Evolutionary conservation across 2,113 vertebrate species (phyloP).

Genomic region (Narcine bancroftii): DNA sequence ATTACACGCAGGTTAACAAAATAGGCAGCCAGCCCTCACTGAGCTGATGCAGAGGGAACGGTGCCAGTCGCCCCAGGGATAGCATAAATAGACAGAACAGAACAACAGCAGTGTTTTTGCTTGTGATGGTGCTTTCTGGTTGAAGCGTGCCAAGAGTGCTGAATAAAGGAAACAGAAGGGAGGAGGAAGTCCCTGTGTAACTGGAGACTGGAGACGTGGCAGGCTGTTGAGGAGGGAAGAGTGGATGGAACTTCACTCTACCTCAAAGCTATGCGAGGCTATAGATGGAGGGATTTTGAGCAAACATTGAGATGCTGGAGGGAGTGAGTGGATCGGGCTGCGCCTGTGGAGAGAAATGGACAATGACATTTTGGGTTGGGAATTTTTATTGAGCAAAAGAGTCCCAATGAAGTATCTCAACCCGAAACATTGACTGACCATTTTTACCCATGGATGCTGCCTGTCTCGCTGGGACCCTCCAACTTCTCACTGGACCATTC

Average conservation of each 20-base stretch:
- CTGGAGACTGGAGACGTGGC: too few species aligned
- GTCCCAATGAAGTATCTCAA: too few species aligned
- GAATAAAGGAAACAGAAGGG: neutral
- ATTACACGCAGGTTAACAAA: conserved; percentile 13
- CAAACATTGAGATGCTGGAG: too few species aligned
- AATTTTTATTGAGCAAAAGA: too few species aligned
- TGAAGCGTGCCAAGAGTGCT: neutral
- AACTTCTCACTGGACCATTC: too few species aligned
- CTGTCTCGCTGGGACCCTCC: too few species aligned
- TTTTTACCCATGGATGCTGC: too few species aligned
- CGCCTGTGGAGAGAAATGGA: too few species aligned
- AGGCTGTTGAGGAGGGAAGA: neutral
- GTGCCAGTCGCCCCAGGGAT: neutral
- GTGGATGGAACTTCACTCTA: neutral
- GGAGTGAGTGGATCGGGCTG: too few species aligned
- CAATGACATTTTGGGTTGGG: too few species aligned
- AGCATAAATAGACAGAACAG: neutral
- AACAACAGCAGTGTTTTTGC: neutral
- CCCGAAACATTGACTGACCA: too few species aligned
- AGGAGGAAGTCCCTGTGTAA: neutral
- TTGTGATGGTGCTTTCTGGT: neutral
- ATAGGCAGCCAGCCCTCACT: neutral
- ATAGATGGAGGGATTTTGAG: too few species aligned
- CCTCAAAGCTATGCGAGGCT: neutral
- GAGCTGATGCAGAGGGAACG: neutral